A percentile compares a stretch with the other conserved stretches of the same genome.
phyloP scores from a whole-genome alignment of 2,888 invertebrate species.

The Tenthredo livida region DNA sequence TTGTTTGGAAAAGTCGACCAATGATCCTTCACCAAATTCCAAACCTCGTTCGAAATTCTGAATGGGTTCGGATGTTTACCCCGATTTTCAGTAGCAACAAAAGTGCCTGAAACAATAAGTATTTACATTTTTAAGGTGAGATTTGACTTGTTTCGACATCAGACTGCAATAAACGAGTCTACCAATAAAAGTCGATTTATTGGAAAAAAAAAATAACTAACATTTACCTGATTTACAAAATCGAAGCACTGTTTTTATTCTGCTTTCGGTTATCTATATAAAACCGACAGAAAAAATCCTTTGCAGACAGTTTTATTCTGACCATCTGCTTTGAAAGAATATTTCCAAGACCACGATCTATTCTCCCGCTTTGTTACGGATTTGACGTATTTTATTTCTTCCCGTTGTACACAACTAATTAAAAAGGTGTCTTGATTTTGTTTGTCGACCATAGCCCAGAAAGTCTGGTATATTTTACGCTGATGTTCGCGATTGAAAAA shows the following conservation, averaged over 20 bases:
- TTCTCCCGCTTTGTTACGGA: background rate
- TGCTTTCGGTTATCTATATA: conserved; percentile 34
- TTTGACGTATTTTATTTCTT: conserved; percentile 25
- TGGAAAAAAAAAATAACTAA: no score
- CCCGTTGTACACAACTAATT: conserved; percentile 39
- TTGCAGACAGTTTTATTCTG: conserved; percentile 25
- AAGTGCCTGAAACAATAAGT: conserved; percentile 39
- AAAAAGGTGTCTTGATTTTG: conserved; percentile 39
- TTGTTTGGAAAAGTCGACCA: conserved; percentile 55
- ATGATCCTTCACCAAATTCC: conserved; percentile 53
- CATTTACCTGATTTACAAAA: conserved; percentile 34
- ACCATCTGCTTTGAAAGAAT: background rate
- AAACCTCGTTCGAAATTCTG: conserved; percentile 53
- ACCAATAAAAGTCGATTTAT: background rate
- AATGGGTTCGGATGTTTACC: conserved; percentile 52
- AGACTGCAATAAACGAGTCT: background rate
- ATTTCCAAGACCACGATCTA: conserved; percentile 41
- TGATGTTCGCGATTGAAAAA: background rate
- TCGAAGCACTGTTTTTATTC: conserved; percentile 29
- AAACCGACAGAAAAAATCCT: conserved; percentile 38
- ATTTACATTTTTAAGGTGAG: background rate
- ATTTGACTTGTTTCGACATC: background rate
- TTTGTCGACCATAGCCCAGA: conserved; percentile 21
- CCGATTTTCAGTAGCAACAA: conserved; percentile 49
- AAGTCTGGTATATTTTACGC: conserved; percentile 12